phyloP scores from a whole-genome alignment of 2,888 invertebrate species.

The Folsomia manolachei region DNA sequence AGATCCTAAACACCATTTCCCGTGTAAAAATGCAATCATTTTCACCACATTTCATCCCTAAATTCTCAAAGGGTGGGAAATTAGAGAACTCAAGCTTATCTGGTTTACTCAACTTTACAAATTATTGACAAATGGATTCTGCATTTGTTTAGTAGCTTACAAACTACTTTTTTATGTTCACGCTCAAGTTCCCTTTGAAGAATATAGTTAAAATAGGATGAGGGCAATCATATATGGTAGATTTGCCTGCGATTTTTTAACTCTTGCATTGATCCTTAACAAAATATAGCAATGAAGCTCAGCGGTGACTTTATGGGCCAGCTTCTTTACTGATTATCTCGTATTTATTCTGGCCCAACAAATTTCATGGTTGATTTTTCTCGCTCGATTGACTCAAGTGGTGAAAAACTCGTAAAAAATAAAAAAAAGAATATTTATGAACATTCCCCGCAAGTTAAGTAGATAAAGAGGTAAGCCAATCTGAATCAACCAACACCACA shows the following conservation, averaged over 20 bases:
- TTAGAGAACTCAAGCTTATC: conserved; percentile 23
- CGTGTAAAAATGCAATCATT: conserved; percentile 31
- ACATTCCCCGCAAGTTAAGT: background rate
- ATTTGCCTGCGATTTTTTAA: too few species aligned
- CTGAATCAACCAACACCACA: background rate
- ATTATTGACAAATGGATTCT: conserved; percentile 30
- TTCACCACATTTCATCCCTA: conserved; percentile 23
- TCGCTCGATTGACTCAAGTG: background rate
- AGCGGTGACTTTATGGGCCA: background rate
- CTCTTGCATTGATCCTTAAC: too few species aligned
- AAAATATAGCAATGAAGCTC: background rate
- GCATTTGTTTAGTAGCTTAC: conserved; percentile 14
- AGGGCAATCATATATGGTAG: background rate
- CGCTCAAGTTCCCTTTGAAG: background rate
- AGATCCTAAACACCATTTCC: conserved; percentile 37
- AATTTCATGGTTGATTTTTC: background rate
- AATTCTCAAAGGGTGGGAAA: conserved; percentile 29
- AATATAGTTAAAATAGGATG: background rate
- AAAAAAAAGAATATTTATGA: background rate
- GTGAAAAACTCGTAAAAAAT: background rate
- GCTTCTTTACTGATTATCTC: background rate
- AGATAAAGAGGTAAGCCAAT: background rate
- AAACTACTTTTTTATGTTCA: conserved; percentile 1
- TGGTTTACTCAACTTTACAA: conserved; percentile 10
- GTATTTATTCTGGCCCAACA: conserved; percentile 8